Evolutionary conservation across 2,888 invertebrate species (phyloP).

Genomic region (Eueremaeus valkanovi): DNA sequence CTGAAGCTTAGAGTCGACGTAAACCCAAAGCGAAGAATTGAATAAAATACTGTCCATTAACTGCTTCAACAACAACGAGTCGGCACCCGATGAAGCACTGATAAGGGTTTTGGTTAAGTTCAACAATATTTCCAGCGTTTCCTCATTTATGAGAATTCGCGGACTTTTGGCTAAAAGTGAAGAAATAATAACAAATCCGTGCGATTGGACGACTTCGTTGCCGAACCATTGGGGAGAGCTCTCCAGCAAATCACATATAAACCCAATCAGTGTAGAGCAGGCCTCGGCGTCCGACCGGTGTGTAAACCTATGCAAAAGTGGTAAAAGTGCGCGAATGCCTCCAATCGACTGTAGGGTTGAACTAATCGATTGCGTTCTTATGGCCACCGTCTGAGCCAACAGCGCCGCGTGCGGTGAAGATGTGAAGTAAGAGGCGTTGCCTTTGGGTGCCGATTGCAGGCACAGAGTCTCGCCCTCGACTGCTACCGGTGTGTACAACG

Average conservation of each 20-base stretch:
- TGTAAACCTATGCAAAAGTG: constrained; percentile 39
- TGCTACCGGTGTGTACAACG: constrained; percentile 99
- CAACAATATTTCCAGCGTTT: constrained; percentile 70
- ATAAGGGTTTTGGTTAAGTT: constrained; percentile 52
- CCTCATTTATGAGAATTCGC: constrained; percentile 86
- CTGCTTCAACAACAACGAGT: constrained; percentile 60
- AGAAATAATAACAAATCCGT: constrained; percentile 97
- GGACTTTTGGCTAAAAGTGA: constrained; percentile 79
- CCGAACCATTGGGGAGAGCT: constrained; percentile 65
- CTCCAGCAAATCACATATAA: constrained; percentile 95
- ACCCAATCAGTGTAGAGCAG: constrained; percentile 86
- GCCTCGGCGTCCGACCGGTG: constrained; percentile 39
- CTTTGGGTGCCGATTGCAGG: constrained; percentile 96
- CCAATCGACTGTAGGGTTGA: constrained; percentile 98
- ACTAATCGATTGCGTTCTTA: constrained; percentile 98
- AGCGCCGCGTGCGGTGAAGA: constrained; percentile 88
- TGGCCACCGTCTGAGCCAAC: constrained; percentile 80
- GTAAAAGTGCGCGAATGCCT: constrained; percentile 65
- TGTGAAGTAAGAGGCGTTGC: constrained; percentile 94
- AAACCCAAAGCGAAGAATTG: constrained; percentile 99
- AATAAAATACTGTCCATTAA: constrained; percentile 97
- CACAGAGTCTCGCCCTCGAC: constrained; percentile 93
- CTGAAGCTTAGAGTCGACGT: constrained; percentile 58
- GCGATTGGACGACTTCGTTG: constrained; percentile 81
- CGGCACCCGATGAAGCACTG: constrained; percentile 55